Percentiles rank a stretch among this genome's conserved stretches.
Conservation (phyloP, 2,113 vertebrate species). For the Turdus rufiventris region DNA sequence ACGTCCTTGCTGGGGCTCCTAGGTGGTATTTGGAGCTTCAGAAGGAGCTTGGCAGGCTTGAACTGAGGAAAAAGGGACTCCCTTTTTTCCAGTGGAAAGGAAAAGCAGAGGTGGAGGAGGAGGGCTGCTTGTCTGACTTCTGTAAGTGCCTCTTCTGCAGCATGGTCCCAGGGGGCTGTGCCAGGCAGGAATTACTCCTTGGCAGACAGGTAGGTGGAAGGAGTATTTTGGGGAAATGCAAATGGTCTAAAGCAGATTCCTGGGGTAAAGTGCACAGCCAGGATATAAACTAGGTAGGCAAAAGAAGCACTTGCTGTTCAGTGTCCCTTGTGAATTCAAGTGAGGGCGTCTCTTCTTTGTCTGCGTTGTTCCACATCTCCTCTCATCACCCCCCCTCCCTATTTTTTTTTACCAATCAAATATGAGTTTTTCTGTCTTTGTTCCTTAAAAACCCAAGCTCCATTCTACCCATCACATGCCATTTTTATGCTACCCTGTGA, state of each 20-base stretch:
- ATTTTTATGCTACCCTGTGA: background rate
- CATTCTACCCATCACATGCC: background rate
- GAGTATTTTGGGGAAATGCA: background rate
- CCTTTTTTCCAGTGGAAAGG: background rate
- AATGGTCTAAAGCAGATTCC: background rate
- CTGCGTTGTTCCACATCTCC: background rate
- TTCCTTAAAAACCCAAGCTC: background rate
- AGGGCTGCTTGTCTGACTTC: background rate
- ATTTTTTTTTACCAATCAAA: background rate
- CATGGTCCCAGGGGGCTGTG: background rate
- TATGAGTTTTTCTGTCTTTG: background rate
- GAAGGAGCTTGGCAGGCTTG: background rate
- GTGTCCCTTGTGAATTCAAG: background rate
- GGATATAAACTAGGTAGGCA: background rate
- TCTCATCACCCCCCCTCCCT: fast-evolving
- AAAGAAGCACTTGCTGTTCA: background rate
- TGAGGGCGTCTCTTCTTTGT: background rate
- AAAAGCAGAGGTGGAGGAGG: background rate
- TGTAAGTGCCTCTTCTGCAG: background rate
- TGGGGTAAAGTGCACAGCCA: background rate
- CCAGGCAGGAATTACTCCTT: background rate
- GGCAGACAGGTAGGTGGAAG: background rate
- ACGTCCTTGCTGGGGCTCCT: background rate
- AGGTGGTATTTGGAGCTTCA: background rate
- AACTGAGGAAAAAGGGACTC: background rate